Evolutionary conservation across 2,113 vertebrate species (phyloP).

Genomic region (Perca schrenkii): DNA sequence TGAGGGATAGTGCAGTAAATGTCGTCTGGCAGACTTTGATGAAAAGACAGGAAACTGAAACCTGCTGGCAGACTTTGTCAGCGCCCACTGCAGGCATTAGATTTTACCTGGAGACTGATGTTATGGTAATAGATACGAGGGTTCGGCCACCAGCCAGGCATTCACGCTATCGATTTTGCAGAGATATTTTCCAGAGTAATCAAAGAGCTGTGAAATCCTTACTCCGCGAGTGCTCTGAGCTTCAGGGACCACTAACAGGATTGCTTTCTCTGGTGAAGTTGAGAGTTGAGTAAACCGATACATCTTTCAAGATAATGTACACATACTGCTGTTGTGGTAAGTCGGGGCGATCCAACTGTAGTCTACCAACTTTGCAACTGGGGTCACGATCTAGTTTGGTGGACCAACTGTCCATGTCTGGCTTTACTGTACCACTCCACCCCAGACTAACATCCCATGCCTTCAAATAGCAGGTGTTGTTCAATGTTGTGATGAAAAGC

Average conservation of each 20-base stretch:
- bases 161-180: constrained; percentile 77
- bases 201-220: constrained; percentile 79
- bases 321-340: constrained; percentile 31
- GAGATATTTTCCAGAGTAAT: constrained; percentile 81
- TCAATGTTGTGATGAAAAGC: not conserved
- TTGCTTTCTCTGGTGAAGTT: constrained; percentile 74
- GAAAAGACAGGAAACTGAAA: constrained; percentile 64
- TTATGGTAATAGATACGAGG: constrained; percentile 75
- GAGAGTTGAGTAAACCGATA: constrained; percentile 71
- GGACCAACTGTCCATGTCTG: constrained; percentile 20
- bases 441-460: not conserved
- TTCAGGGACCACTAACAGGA: constrained; percentile 77
- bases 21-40: constrained; percentile 52
- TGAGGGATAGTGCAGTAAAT: constrained; percentile 33
- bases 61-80: constrained; percentile 62
- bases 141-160: constrained; percentile 63
- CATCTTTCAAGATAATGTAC: constrained; percentile 45
- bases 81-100: constrained; percentile 64
- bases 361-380: constrained; percentile 12
- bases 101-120: constrained; percentile 71
- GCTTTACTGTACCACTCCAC: not conserved
- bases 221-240: constrained; percentile 65
- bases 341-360: not conserved
- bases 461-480: not conserved
- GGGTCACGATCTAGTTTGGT: constrained; percentile 26